These are phyloP conservation scores for Eristalis pertinax DNA, from an alignment of 2,888 invertebrate species.

Conservation along the genomic window DNA sequence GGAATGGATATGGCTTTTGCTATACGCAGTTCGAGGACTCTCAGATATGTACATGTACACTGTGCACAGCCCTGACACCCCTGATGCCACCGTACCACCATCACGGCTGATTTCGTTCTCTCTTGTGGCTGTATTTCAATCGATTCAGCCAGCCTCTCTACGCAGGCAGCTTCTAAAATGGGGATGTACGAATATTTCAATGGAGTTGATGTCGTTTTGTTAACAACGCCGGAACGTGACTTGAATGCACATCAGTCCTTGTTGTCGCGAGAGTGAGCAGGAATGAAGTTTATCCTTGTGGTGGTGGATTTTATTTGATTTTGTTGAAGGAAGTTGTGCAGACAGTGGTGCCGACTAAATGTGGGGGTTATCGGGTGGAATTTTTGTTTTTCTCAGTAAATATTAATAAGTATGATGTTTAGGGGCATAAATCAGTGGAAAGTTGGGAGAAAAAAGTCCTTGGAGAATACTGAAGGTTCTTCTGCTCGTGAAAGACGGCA, in stretches of 20 bases:
- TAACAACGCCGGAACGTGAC: conserved; percentile 62
- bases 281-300: conserved; percentile 36
- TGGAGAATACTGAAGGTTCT: not conserved
- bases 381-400: not conserved
- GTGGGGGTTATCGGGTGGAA: conserved; percentile 1
- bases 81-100: not conserved
- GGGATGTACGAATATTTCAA: conserved; percentile 49
- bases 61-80: conserved; percentile 7
- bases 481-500: not conserved
- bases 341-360: conserved; percentile 43
- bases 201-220: conserved; percentile 60
- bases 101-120: conserved; percentile 1
- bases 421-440: not conserved
- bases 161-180: conserved; percentile 50
- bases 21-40: conserved; percentile 43
- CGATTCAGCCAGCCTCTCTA: conserved; percentile 60
- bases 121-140: conserved; percentile 47
- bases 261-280: conserved; percentile 16
- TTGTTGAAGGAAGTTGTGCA: conserved; percentile 43
- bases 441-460: not conserved
- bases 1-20: conserved; percentile 24
- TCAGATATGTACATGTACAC: conserved; percentile 44
- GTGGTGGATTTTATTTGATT: conserved; percentile 53
- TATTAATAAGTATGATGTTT: not conserved
- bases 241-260: conserved; percentile 47